These are phyloP conservation scores for Drosophila melanica DNA, from an alignment of 1,140 invertebrate species.

Conservation along the genomic window DNA sequence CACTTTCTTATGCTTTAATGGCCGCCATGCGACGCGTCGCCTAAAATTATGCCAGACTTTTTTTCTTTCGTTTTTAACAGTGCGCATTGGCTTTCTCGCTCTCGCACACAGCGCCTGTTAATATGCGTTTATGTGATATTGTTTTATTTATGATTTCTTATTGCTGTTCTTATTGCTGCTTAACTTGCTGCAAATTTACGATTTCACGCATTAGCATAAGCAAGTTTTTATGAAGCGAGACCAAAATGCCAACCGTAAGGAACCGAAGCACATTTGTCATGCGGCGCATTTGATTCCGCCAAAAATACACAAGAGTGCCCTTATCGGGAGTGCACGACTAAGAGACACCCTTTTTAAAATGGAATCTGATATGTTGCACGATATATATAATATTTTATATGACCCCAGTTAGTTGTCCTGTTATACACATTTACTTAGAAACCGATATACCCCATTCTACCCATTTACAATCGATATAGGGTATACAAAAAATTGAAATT, in stretches of 20 bases:
- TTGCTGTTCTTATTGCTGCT: constrained; percentile 52
- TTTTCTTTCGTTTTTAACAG: constrained; percentile 16
- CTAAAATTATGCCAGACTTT: constrained; percentile 37
- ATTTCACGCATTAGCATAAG: constrained; percentile 76
- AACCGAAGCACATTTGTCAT: constrained; percentile 63
- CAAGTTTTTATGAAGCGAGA: constrained; percentile 50
- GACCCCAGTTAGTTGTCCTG: too few species aligned
- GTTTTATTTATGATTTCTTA: constrained; percentile 81
- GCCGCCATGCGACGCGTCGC: constrained; percentile 26
- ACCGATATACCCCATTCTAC: too few species aligned
- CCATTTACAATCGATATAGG: not conserved
- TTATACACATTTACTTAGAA: too few species aligned
- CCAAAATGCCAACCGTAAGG: constrained; percentile 30
- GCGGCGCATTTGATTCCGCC: constrained; percentile 43
- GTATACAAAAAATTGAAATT: constrained; percentile 66
- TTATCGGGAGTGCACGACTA: too few species aligned
- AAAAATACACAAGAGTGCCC: not conserved
- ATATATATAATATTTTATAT: too few species aligned
- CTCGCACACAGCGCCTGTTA: constrained; percentile 3
- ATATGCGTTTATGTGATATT: constrained; percentile 74
- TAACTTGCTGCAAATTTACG: constrained; percentile 64
- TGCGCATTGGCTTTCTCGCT: not conserved
- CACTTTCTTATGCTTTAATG: constrained; percentile 31
- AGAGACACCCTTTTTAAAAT: too few species aligned
- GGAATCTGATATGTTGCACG: too few species aligned